phyloP scores from a whole-genome alignment of 1,140 invertebrate genomes.

The Branchinecta lindahli region DNA sequence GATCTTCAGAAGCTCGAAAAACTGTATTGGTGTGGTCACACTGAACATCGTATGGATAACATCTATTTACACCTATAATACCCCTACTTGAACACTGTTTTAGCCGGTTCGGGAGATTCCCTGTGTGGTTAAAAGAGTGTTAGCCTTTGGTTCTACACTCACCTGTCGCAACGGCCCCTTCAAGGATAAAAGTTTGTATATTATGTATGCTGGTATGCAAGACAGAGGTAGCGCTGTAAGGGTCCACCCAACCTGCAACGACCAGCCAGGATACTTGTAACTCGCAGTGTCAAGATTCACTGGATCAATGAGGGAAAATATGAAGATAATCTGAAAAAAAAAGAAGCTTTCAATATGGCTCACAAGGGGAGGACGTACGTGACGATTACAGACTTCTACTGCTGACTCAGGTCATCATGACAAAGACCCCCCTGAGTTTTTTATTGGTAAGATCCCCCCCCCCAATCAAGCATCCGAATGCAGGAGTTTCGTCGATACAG shows the following conservation, averaged over 20 bases:
- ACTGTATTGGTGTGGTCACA: too few species aligned
- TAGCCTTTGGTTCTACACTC: constrained; percentile 15
- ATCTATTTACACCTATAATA: too few species aligned
- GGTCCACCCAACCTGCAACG: constrained; percentile 50
- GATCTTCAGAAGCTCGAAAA: too few species aligned
- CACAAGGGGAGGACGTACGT: background rate
- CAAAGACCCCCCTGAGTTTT: too few species aligned
- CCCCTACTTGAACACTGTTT: too few species aligned
- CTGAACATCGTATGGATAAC: too few species aligned
- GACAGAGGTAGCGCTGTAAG: constrained; percentile 52
- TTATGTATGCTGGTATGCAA: constrained; percentile 49
- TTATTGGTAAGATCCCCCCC: too few species aligned
- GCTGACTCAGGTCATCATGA: background rate
- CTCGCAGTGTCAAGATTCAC: constrained; percentile 44
- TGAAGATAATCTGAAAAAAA: constrained; percentile 45
- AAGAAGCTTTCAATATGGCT: background rate
- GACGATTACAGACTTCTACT: background rate
- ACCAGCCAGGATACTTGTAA: constrained; percentile 50
- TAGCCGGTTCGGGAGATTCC: too few species aligned
- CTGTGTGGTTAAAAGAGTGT: too few species aligned
- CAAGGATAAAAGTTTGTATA: constrained; percentile 40
- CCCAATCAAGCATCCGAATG: too few species aligned
- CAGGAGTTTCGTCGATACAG: too few species aligned
- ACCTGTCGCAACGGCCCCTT: constrained; percentile 39
- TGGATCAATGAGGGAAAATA: constrained; percentile 46